Evolutionary conservation across 2,888 invertebrate genomes (phyloP), one percentile per base, ranked within the genome.

Genomic region (Formica aserva): DNA sequence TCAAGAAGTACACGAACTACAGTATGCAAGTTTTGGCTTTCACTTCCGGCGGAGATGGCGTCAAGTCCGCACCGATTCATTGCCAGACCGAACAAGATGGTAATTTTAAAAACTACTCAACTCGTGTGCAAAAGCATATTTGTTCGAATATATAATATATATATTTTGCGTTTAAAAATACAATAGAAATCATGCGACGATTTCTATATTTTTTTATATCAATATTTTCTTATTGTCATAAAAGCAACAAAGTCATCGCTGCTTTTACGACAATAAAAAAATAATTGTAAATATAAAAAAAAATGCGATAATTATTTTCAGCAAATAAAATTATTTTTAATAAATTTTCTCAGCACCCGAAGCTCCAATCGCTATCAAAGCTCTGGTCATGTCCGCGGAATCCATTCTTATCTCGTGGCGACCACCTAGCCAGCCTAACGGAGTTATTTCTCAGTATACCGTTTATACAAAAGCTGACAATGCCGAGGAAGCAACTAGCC

Each of bases 71-170:
- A 26, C 97, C 98, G 9, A 98, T 99, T 91, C 98, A 98, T 95
- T 98, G 99, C 94, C 98, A 98, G 95, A 99, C 99, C 72, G 98
- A 98, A 96, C 98, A 99, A 95, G 99, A 99, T 95, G 98, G 98
- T 98, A 95, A 95, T 94, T 62, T 52, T 1, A 35, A 3, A 35
- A 55, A 9, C 6, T 22, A 13, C 8, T 57, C 9, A 55, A 22
- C 6, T 1, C n/a, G 1, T 18, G 15, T 63, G 4, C 5, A 6
- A 3, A 32, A 15, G 0, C 0, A 52, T 13, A 38, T 63, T 63
- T 48, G 13, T 26, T n/a, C 9, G 18, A 13, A 52, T 8, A 22
- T 18, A 32, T 2, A 45, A 48, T n/a, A 65, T 22, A 65, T 22
- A 35, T 35, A 0, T 32, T 9, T 45, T 15, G 0, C 4, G 9